Conservation (phyloP, 2,888 invertebrate genomes). For the Conomelus anceps region DNA sequence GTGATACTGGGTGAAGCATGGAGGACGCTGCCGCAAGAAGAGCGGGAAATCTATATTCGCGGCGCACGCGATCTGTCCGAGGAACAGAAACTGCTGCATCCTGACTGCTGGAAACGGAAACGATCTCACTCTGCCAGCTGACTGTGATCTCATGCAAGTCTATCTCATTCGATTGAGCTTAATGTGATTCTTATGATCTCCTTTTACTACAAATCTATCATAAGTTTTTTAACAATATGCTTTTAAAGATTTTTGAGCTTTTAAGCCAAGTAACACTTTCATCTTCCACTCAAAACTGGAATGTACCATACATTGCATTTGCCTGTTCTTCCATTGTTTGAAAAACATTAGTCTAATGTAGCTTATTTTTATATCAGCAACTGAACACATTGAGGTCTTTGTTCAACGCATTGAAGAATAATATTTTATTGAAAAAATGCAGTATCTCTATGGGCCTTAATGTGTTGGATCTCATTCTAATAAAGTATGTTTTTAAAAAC, state of each 20-base stretch:
- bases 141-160: neutral
- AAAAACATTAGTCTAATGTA: neutral
- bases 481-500: neutral
- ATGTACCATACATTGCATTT: neutral
- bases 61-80: constrained; percentile 44
- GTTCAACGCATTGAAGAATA: neutral
- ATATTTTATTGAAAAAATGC: neutral
- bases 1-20: constrained; percentile 46
- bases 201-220: neutral
- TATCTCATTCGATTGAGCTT: neutral
- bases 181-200: neutral
- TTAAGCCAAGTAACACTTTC: too few species aligned
- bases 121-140: constrained; percentile 40
- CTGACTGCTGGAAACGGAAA: constrained; percentile 49
- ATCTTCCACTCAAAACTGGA: neutral
- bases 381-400: neutral
- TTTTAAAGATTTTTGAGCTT: neutral
- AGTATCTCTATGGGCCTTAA: neutral
- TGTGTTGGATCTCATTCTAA: neutral
- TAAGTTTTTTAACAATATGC: neutral
- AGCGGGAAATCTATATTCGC: constrained; percentile 41
- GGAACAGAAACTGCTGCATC: constrained; percentile 44
- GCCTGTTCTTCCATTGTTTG: neutral
- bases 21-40: constrained; percentile 42
- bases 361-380: too few species aligned